Base-by-base conservation (phyloP, 1,140 invertebrate genomes). In the Drosophila pruinosa region DNA sequence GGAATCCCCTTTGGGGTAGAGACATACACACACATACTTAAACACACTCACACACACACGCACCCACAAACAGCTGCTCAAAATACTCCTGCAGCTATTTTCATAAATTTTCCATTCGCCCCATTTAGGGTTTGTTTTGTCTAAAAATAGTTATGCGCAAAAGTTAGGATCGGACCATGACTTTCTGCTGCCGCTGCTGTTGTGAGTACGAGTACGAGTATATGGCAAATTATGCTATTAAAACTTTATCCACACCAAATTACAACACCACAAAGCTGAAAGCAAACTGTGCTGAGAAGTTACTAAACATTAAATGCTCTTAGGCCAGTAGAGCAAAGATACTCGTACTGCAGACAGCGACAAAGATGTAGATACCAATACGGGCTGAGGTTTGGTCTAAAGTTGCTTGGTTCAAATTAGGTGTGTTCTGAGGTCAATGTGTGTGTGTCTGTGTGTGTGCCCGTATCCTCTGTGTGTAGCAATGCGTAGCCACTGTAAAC, bases 201-300 rank as follows among this genome's bases (percentile, higher is more conserved):
- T 7, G 24, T 34, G 6, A 1, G n/a, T 17, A 17, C n/a, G 1
- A 3, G 2, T 21, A 17, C 5, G 14, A 36, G 73, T 47, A 68
- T 75, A 56, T 69, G 72, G 54, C 68, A 76, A 81, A 81, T 81
- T 75, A 81, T 73, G 72, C 72, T 65, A 76, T 80, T 81, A 80
- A 81, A 81, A 81, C 72, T 80, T 81, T 76, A 59, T 41, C 69
- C 50, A 65, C 52, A 34, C 41, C 47, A 24, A 50, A 43, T 12
- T 36, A 22, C 36, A 12, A 48, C 19, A 50, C 14, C 19, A 39
- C 28, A 31, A 45, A 36, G 12, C 45, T 43, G 36, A 67, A 26
- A 38, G 15, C 34, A 21, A 47, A 69, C n/a, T n/a, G n/a, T 43
- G 19, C 31, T 28, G 38, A 52, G 21, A 58, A 65, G 31, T 71